phyloP scores from a whole-genome alignment of 1,140 invertebrate genomes.

The Saxidomus purpurata region DNA sequence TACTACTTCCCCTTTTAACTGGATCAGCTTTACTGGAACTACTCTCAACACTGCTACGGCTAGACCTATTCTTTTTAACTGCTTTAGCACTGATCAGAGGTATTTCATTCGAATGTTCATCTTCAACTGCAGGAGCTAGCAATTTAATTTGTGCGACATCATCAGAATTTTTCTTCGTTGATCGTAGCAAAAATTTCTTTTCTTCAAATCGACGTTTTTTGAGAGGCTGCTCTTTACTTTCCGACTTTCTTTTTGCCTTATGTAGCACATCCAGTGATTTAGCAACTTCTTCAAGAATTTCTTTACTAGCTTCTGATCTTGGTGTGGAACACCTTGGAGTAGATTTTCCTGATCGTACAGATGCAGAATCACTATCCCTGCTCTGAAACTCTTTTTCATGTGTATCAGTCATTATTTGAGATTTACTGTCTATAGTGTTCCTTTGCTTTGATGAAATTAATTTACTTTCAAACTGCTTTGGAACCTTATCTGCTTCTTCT shows the following conservation, averaged over 20 bases:
- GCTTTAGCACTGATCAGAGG: neutral
- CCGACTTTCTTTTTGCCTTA: constrained; percentile 34
- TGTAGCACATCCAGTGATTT: constrained; percentile 46
- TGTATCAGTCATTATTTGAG: neutral
- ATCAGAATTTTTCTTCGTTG: neutral
- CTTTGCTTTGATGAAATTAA: constrained; percentile 56
- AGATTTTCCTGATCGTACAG: constrained; percentile 10
- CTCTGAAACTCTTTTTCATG: neutral
- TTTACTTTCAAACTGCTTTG: constrained; percentile 60
- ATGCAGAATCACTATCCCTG: constrained; percentile 5
- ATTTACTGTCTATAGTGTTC: neutral
- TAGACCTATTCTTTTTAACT: neutral
- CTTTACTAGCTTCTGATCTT: neutral
- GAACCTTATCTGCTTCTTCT: constrained; percentile 31
- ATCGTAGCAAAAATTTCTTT: constrained; percentile 39
- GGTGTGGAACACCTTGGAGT: neutral
- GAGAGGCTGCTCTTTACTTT: neutral
- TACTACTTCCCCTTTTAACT: neutral
- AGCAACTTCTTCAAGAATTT: constrained; percentile 61
- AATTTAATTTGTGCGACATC: neutral
- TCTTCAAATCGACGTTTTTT: constrained; percentile 44
- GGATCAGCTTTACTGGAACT: neutral
- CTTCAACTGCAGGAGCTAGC: too few relatives aligned
- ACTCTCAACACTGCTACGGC: neutral
- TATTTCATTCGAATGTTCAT: neutral